Conservation (phyloP, 2,113 vertebrate species). For the Natator depressus region DNA sequence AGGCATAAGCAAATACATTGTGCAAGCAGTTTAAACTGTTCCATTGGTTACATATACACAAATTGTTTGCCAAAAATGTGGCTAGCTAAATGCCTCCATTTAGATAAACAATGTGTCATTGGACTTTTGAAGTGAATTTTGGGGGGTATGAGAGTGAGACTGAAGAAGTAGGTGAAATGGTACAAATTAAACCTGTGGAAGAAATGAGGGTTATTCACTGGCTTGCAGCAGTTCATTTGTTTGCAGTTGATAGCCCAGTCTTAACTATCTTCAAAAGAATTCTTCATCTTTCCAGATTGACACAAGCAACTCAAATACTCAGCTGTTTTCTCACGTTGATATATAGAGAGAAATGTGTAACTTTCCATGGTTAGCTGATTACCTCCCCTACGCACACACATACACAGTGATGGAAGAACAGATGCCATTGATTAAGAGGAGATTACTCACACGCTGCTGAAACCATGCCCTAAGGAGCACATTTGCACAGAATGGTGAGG, state of each 20-base stretch:
- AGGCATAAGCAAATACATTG: background rate
- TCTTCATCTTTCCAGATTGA: background rate
- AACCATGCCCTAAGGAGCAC: background rate
- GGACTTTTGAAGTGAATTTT: background rate
- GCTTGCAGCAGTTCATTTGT: background rate
- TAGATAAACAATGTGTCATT: background rate
- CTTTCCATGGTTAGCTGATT: background rate
- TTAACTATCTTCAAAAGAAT: background rate
- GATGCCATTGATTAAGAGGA: background rate
- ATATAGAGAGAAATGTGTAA: background rate
- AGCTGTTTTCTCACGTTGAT: background rate
- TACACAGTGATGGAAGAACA: accelerated
- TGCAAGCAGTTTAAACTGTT: background rate
- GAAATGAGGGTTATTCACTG: background rate
- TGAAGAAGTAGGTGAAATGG: background rate
- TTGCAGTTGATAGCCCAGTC: background rate
- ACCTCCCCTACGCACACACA: accelerated
- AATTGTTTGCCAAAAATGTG: background rate
- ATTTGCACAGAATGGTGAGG: background rate
- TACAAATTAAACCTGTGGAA: accelerated
- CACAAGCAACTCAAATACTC: background rate
- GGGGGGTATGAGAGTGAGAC: background rate
- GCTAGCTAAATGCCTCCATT: background rate
- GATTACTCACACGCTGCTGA: background rate
- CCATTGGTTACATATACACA: background rate